Conservation (phyloP, 2,888 invertebrate species). For the Synanthedon vespiformis region DNA sequence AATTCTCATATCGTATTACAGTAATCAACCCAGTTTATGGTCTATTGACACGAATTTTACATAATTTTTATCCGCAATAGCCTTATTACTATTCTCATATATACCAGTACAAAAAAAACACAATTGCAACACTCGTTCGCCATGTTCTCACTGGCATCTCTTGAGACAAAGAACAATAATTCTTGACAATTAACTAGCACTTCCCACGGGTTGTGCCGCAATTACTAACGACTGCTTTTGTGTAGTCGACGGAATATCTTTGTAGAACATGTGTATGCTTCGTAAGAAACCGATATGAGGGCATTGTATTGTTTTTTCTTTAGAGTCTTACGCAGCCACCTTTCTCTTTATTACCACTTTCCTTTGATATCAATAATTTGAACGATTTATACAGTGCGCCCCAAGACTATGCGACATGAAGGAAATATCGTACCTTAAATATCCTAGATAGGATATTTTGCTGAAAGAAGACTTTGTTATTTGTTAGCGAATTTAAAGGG, state of each 20-base stretch:
- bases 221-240: constrained; percentile 34
- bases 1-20: neutral
- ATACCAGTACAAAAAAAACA: neutral
- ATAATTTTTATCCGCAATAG: neutral
- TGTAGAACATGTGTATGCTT: neutral
- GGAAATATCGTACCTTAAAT: too few relatives aligned
- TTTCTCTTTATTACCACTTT: neutral
- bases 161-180: constrained; percentile 34
- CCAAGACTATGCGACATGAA: too few relatives aligned
- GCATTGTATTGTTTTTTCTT: neutral
- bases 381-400: too few relatives aligned
- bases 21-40: neutral
- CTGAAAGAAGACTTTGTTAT: too few relatives aligned
- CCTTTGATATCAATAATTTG: neutral
- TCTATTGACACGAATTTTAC: neutral
- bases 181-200: constrained; percentile 35
- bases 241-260: neutral
- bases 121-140: neutral
- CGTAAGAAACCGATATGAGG: neutral
- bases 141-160: constrained; percentile 24
- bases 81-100: neutral
- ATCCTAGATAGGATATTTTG: too few relatives aligned
- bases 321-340: neutral
- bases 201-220: constrained; percentile 35
- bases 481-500: too few relatives aligned